These are phyloP conservation scores for Rhyacophila brunnea DNA, from an alignment of 1,140 invertebrate genomes.

Conservation along the genomic window DNA sequence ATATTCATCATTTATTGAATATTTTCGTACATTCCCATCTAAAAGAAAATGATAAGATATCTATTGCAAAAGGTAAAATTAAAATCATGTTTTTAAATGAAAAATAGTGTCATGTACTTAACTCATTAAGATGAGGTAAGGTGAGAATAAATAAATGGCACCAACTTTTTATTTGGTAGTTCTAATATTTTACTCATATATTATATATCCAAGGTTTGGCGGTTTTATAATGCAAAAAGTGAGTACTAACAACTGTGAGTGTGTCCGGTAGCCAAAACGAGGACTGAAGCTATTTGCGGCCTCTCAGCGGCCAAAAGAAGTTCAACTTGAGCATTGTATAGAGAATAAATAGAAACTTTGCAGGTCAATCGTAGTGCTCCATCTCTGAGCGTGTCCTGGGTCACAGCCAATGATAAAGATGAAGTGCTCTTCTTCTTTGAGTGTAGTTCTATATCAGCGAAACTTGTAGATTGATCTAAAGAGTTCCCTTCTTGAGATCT, in stretches of 20 bases:
- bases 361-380: conserved; percentile 63
- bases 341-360: conserved; percentile 63
- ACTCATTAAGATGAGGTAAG: no score
- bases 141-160: no score
- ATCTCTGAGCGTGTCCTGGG: conserved; percentile 57
- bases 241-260: conserved; percentile 27
- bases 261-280: conserved; percentile 43
- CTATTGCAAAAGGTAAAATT: no score
- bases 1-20: no score
- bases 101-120: no score
- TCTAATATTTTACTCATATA: no score
- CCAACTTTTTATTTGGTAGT: no score
- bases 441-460: not conserved
- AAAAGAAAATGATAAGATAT: no score
- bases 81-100: no score
- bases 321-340: conserved; percentile 59
- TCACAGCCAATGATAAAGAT: conserved; percentile 57
- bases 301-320: conserved; percentile 64
- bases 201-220: no score
- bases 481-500: not conserved
- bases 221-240: not conserved
- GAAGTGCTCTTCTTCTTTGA: conserved; percentile 40
- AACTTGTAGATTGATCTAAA: conserved; percentile 5
- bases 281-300: conserved; percentile 65
- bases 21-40: no score